A percentile compares a stretch with the other conserved stretches of the same genome.
Conservation (phyloP, 2,113 vertebrate genomes). For the Xiphophorus maculatus region DNA sequence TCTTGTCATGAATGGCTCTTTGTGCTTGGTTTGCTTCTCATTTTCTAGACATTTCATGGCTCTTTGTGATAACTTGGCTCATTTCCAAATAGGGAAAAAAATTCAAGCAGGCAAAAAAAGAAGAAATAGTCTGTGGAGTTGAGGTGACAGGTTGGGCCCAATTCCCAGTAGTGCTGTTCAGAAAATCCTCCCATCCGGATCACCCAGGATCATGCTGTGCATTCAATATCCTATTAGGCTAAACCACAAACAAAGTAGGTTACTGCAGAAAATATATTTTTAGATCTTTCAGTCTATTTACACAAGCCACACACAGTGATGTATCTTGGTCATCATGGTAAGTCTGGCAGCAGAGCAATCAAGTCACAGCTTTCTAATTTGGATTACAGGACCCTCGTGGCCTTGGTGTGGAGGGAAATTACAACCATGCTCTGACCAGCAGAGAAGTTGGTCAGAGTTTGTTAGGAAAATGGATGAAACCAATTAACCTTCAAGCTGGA, state of each 20-base stretch:
- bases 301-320: slow-evolving; percentile 27
- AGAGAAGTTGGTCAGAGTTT: no score
- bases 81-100: background rate
- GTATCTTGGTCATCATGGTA: slow-evolving; percentile 26
- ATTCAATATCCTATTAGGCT: slow-evolving; percentile 19
- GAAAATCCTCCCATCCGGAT: slow-evolving; percentile 7
- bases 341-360: slow-evolving; percentile 38
- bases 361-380: slow-evolving; percentile 35
- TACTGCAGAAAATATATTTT: slow-evolving; percentile 13
- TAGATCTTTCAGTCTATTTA: slow-evolving; percentile 28
- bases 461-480: no score
- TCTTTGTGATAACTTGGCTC: slow-evolving; percentile 4
- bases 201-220: slow-evolving; percentile 10
- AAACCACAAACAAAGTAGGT: slow-evolving; percentile 12
- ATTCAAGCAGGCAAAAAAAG: slow-evolving; percentile 6
- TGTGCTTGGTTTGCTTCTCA: background rate
- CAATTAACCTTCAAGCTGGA: no score
- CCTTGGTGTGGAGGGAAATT: slow-evolving; percentile 41
- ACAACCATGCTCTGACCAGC: slow-evolving; percentile 9
- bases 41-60: slow-evolving; percentile 1
- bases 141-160: slow-evolving; percentile 10
- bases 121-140: background rate
- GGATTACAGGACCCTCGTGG: slow-evolving; percentile 23
- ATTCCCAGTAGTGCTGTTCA: background rate
- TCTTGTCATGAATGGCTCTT: background rate